Evolutionary conservation across 2,888 invertebrate genomes (phyloP).

Genomic region (Macrostomum cliftonense): DNA sequence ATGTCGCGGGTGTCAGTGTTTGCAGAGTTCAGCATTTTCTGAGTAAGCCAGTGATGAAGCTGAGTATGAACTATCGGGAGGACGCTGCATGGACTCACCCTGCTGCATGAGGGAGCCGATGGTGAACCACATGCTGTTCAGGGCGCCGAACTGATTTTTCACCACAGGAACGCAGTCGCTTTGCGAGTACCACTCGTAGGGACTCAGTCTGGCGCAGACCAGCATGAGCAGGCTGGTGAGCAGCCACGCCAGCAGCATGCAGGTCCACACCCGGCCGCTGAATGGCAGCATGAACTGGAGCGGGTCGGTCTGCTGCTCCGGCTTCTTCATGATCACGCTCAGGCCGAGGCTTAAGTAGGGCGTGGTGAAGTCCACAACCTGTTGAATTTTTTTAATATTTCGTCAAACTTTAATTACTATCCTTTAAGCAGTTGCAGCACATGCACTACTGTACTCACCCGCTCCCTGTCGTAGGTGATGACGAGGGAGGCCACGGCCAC

Average conservation of each 20-base stretch:
- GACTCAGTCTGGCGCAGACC: constrained; percentile 52
- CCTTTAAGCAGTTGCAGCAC: too few species aligned
- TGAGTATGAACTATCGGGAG: too few species aligned
- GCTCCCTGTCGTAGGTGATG: constrained; percentile 82
- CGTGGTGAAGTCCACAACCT: constrained; percentile 44
- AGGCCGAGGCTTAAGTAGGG: constrained; percentile 41
- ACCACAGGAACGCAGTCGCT: constrained; percentile 60
- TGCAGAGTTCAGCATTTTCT: too few species aligned
- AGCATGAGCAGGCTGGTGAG: constrained; percentile 82
- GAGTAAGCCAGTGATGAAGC: too few species aligned
- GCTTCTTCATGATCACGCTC: constrained; percentile 60
- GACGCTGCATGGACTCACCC: constrained; percentile 41
- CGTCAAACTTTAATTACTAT: too few species aligned
- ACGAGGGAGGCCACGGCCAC: constrained; percentile 89
- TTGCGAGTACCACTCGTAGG: constrained; percentile 65
- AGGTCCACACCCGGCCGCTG: constrained; percentile 62
- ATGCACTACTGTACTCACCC: constrained; percentile 24
- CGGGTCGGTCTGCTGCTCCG: constrained; percentile 65
- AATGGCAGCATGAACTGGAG: constrained; percentile 67
- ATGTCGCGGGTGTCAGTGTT: too few species aligned
- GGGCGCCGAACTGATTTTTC: constrained; percentile 77
- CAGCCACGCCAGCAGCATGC: constrained; percentile 71
- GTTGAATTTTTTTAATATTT: too few species aligned
- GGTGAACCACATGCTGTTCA: constrained; percentile 89
- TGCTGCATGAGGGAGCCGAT: constrained; percentile 86